Conservation (phyloP, 2,888 invertebrate species). For the Heliconius sara region DNA sequence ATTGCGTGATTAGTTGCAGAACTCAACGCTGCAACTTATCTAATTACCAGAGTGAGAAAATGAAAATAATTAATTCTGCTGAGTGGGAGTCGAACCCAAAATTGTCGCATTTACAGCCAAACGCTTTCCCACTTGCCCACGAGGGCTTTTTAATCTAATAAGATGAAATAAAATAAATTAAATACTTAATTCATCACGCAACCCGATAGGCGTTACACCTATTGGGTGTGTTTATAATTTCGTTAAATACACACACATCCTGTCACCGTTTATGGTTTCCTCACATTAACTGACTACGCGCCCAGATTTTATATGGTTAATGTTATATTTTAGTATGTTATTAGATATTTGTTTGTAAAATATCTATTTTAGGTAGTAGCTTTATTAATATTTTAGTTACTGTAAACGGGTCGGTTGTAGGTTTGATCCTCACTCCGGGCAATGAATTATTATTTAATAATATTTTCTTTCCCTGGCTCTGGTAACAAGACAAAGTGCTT, state of each 20-base stretch:
- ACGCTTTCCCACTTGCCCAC: not conserved
- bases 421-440: too few relatives aligned
- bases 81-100: not conserved
- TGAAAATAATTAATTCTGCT: too few relatives aligned
- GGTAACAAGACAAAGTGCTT: too few relatives aligned
- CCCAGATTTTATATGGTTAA: constrained; percentile 31
- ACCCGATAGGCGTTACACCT: not conserved
- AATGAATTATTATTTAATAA: too few relatives aligned
- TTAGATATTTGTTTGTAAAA: not conserved
- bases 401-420: too few relatives aligned
- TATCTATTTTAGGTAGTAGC: not conserved
- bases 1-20: too few relatives aligned
- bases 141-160: not conserved
- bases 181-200: constrained; percentile 4
- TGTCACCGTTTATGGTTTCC: constrained; percentile 57
- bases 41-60: too few relatives aligned
- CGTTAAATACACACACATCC: constrained; percentile 52
- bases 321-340: constrained; percentile 29
- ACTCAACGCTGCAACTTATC: too few relatives aligned
- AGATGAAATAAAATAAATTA: not conserved
- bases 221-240: constrained; percentile 44
- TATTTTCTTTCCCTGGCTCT: too few relatives aligned
- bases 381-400: too few relatives aligned
- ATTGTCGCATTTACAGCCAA: not conserved
- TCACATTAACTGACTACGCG: constrained; percentile 53